phyloP scores from a whole-genome alignment of 2,888 invertebrate genomes.

The Fabriciana adippe region DNA sequence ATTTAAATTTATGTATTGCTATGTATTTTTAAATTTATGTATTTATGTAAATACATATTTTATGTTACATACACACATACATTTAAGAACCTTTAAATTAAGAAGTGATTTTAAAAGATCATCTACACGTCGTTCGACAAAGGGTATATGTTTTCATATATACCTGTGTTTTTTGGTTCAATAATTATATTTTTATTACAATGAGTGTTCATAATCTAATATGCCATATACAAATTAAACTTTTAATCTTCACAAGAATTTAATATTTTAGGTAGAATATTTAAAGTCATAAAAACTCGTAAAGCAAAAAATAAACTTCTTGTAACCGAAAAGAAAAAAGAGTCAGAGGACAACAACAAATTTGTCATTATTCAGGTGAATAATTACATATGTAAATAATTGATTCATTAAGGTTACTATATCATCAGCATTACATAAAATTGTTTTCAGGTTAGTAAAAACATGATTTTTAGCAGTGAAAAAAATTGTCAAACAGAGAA shows the following conservation, averaged over 20 bases:
- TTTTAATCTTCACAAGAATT: constrained; percentile 8
- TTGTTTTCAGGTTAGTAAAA: constrained; percentile 66
- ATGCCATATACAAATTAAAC: not conserved
- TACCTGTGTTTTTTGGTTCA: not conserved
- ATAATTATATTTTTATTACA: no score
- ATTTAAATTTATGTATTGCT: no score
- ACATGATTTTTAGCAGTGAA: constrained; percentile 73
- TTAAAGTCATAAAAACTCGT: constrained; percentile 65
- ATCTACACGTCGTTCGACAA: constrained; percentile 69
- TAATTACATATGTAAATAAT: not conserved
- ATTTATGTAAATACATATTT: no score
- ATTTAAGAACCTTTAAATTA: constrained; percentile 68
- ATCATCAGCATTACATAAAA: not conserved
- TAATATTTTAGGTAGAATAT: constrained; percentile 63
- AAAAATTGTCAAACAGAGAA: constrained; percentile 88
- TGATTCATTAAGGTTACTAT: not conserved
- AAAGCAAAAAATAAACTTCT: constrained; percentile 54
- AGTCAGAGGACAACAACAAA: constrained; percentile 51
- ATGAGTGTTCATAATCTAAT: no score
- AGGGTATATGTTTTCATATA: constrained; percentile 52
- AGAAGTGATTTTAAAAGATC: constrained; percentile 74
- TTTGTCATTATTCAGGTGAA: constrained; percentile 61
- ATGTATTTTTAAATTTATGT: no score
- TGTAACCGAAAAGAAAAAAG: constrained; percentile 48
- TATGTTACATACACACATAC: no score